Conservation (phyloP, 2,797 vertebrate genomes). For the Alfaro cultratus region DNA sequence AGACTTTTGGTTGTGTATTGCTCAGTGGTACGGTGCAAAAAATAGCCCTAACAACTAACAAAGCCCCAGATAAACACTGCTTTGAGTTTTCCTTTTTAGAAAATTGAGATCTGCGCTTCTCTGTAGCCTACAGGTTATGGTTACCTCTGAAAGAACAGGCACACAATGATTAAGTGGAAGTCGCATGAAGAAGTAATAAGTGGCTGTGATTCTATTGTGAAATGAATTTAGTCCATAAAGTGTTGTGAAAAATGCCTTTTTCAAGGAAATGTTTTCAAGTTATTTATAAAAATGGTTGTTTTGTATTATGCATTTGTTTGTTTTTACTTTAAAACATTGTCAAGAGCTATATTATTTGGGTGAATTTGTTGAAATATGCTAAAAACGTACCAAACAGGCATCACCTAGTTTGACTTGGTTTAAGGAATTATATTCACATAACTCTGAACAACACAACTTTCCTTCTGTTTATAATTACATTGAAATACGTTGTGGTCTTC, state of each 20-base stretch:
- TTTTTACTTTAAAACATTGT: background rate
- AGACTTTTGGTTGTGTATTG: background rate
- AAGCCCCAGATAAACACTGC: background rate
- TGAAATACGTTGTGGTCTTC: too few relatives aligned
- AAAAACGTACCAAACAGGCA: background rate
- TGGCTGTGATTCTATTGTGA: background rate
- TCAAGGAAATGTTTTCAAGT: background rate
- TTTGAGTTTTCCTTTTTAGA: background rate
- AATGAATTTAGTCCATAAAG: background rate
- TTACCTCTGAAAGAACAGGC: background rate
- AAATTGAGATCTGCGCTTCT: background rate
- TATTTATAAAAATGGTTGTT: background rate
- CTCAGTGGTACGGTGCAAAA: background rate
- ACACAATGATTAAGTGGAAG: background rate
- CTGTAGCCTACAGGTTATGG: background rate
- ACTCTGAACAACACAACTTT: constrained; percentile 29
- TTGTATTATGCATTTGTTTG: background rate
- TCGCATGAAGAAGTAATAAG: background rate
- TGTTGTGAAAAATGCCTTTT: background rate
- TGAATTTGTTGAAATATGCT: background rate
- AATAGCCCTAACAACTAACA: background rate
- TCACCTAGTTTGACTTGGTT: constrained; percentile 14
- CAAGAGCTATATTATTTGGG: background rate
- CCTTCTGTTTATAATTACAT: constrained; percentile 5
- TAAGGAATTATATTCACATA: constrained; percentile 18